Evolutionary conservation across 2,113 vertebrate genomes (phyloP), one percentile per base, ranked within the genome.

Genomic region (Archilochus colubris): DNA sequence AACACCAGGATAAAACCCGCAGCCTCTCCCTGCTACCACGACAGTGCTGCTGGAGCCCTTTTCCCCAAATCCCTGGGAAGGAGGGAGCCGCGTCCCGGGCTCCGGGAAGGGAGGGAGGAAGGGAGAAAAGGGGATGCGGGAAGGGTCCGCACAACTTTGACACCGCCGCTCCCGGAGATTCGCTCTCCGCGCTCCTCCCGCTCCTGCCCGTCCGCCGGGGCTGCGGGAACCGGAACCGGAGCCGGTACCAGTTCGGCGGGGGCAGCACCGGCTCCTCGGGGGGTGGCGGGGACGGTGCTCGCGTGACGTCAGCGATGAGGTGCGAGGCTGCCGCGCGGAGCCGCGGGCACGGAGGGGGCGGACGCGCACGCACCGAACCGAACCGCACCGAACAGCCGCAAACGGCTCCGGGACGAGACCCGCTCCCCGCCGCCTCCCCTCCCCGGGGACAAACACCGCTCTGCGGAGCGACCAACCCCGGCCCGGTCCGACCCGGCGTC

Each of bases 271-370:
- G 50, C 50, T 51, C 50, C 23, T 51, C 88, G 59, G 88, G 88
- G 73, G 81, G 73, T 64, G 80, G 50, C 64, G 51, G 73, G 72
- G 67, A 7, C 76, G 68, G 77, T 68, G 51, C 58, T 19, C 51
- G 5, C 74, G 74, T 91, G 88, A 85, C 88, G 88, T 91, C 82
- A 85, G 66, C 81, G 74, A 66, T 72, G 74, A 91, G 88, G 88
- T 0, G 81, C 81, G 59, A 25, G 51, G 44, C 58, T 59, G 66
- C 20, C 10, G 48, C 20, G 4, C 48, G 48, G 48, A 50, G 21
- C 48, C 48, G 48, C 44, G 44, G 17, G 61, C 75, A 30, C 59
- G 28, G 75, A 90, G 58, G 44, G 66, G 74, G 81, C 43, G 81
- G 75, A 46, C 51, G 74, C 53, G 43, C 40, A 12, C 12, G 11